Base-by-base conservation (phyloP, 1,140 invertebrate genomes). In the Pararge aegeria region DNA sequence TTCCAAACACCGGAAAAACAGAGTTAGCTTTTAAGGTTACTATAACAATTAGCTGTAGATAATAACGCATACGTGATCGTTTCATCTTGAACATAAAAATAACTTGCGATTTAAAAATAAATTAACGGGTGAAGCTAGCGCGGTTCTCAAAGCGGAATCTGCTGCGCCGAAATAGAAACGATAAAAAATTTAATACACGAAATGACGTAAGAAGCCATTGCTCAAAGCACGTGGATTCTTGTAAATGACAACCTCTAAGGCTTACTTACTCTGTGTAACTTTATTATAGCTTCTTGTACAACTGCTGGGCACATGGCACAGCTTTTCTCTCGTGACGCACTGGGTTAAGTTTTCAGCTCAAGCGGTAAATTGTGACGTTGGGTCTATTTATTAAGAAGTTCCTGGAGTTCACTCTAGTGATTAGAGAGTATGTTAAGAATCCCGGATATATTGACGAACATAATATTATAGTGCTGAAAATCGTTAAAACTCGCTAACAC, bases 121-220 rank as follows among this genome's bases (percentile, higher is more conserved):
- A 61, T 54, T 54, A 61, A 61, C 46, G 58, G 44, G 15, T 30
- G 51, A 61, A 61, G 29, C 44, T 54, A 60, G 53, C 51, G 49
- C 27, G 30, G 50, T 60, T 53, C 50, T 53, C 15, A 54, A 29
- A 54, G 21, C 51, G 52, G 51, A 49, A 27, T 49, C 46, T 44
- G 52, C 55, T 50, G 48, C 55, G 62, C 48, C 48, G 58, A 66
- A 70, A 70, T 66, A 66, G 68, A 54, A 57, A 55, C 58, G 46
- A 70, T 70, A 70, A 64, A 70, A 70, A 62, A 29, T 37, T 67
- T 67, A 64, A 67, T 67, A 61, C 53, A 65, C 62, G 12, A 20
- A 55, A 49, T 54, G 62, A 64, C 51, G 58, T 61, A 54, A 54
- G 42, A 12, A n/a, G 5, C n/a, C 38, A 42, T 42, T 42, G 13